Percentiles rank a stretch among this genome's conserved stretches.
phyloP scores from a whole-genome alignment of 2,113 vertebrate genomes.

The Alligator sinensis region DNA sequence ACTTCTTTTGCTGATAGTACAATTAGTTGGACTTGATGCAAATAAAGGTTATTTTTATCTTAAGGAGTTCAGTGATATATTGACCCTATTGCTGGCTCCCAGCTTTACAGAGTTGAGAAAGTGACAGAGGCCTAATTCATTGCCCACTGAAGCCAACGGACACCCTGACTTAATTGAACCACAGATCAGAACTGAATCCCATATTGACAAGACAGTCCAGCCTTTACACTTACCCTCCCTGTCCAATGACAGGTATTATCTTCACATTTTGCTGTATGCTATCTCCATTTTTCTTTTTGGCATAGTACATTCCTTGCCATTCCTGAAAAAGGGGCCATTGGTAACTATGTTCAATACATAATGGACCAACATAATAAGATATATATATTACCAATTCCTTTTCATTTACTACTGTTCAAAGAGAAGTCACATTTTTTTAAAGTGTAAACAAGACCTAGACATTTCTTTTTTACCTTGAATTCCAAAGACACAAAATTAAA shows the following conservation, averaged over 20 bases:
- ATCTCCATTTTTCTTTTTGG: slow-evolving; percentile 97
- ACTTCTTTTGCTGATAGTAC: not conserved
- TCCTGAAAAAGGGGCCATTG: slow-evolving; percentile 81
- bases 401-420: not conserved
- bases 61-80: not conserved
- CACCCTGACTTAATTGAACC: not conserved
- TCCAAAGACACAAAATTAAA: not conserved
- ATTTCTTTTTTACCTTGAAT: not conserved
- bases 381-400: not conserved
- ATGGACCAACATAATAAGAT: not conserved
- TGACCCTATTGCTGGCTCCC: not conserved
- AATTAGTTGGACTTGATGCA: not conserved
- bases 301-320: slow-evolving; percentile 96
- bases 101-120: not conserved
- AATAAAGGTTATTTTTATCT: not conserved
- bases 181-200: not conserved
- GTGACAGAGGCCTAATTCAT: not conserved
- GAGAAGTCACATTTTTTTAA: not conserved
- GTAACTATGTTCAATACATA: not conserved
- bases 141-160: slow-evolving; percentile 1
- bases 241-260: slow-evolving; percentile 95
- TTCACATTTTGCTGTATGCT: slow-evolving; percentile 97
- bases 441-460: not conserved
- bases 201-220: not conserved
- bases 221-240: slow-evolving; percentile 91